Evolutionary conservation across 2,888 invertebrate species (phyloP), one percentile per base, ranked within the genome.

Genomic region (Eumerus sabulonum): DNA sequence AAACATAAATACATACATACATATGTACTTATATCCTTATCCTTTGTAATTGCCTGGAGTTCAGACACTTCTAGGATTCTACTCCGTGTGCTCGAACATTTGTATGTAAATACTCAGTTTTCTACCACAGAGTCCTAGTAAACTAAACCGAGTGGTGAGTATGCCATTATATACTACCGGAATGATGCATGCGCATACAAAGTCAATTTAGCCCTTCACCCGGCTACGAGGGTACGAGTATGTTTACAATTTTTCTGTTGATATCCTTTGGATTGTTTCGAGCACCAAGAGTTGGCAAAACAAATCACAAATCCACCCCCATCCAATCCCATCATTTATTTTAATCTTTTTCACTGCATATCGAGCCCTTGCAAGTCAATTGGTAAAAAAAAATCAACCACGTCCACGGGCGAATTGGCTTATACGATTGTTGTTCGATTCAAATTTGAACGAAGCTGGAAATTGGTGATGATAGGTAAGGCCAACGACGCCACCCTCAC

Each of bases 201-300:
- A 50, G 14, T 12, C 51, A 50, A 27, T 27, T 47, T 48, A 17
- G 17, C 7, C 9, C 50, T 11, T 9, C 18, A 9, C 47, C 35
- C 3, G 9, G n/a, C 27, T 27, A 11, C 3, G 47, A 16, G 0
- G 36, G 27, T 9, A 14, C n/a, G 40, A 11, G 40, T 18, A 40
- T 45, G 59, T 16, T 53, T 62, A 17, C 38, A 18, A 38, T 47
- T 27, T 63, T n/a, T 45, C 36, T 68, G 54, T 70, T 79, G 59
- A 79, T 74, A 68, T 70, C 68, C 27, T 59, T 63, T 54, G 48
- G 53, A 60, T 50, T 63, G 42, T 68, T 64, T 64, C 51, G 64
- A 54, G 57, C 63, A 42, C 59, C 18, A 54, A 73, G 73, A 16
- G 40, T n/a, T 47, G 17, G 36, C 17, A 59, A 47, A 51, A 66